Base-by-base conservation (phyloP, 2,113 vertebrate genomes). In the Camelus dromedarius region DNA sequence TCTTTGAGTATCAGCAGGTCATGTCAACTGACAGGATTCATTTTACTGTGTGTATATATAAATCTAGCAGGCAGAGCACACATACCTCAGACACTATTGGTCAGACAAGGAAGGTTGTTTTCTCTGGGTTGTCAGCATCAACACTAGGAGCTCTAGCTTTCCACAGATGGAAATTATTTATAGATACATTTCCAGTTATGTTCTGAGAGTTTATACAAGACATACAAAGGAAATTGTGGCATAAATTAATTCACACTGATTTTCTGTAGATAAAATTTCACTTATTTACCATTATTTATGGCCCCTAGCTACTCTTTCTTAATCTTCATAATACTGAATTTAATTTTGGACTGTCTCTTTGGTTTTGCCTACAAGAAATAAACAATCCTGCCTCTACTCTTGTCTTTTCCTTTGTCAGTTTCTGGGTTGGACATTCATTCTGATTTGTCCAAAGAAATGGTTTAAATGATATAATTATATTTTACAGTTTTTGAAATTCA, bases 221-320 rank as follows among this genome's bases (percentile, higher is more conserved):
- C 28, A 2, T 60, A 70, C 7, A 84, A 77, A 91, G 35, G 38
- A 79, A 90, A 90, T 35, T 96, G 76, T 72, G 64, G 19, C n/a
- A 54, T 94, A 82, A 92, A 76, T 5, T 86, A 94, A 95, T 96
- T 95, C 64, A 88, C 66, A 73, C 50, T 67, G 70, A 96, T 54
- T 95, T 96, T 96, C 56, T 85, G 11, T 73, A 56, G 46, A 92
- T 86, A 75, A 83, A 93, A 83, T 28, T 79, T 94, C 8, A 83
- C 56, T 79, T 30, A 85, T 48, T 93, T 96, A 70, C 19, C 24
- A n/a, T 87, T 85, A 84, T 11, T 79, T 80, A 58, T 67, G 66
- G 16, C 13, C 26, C 2, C 26, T 75, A 69, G 9, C 12, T 91
- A 79, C 14, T 69, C 46, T 48, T 91, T 75, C 35, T 54, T 93